These are phyloP conservation scores for Seira ritae DNA, from an alignment of 2,888 invertebrate genomes.

Conservation along the genomic window DNA sequence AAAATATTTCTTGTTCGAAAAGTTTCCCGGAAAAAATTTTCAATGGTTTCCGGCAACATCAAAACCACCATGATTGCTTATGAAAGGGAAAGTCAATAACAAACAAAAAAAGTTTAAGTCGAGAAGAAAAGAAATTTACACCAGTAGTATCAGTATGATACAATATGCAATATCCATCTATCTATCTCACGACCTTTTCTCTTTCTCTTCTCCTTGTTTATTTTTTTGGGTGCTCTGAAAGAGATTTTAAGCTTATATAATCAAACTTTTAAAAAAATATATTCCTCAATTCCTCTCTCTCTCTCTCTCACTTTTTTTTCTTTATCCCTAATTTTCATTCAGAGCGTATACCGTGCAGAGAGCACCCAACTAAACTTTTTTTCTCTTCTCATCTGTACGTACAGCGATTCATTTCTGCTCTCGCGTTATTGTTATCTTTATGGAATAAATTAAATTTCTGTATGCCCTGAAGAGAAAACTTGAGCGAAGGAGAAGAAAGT, in stretches of 20 bases:
- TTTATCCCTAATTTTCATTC: too few species aligned
- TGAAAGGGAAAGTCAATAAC: slow-evolving; percentile 1
- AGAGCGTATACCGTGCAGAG: too few species aligned
- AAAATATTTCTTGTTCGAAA: too few species aligned
- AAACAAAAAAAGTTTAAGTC: neutral
- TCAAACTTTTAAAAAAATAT: slow-evolving; percentile 3
- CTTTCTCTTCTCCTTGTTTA: neutral
- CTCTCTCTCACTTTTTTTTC: too few species aligned
- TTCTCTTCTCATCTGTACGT: neutral
- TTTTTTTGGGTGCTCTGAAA: neutral
- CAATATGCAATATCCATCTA: too few species aligned
- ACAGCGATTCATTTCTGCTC: neutral
- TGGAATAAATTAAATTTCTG: slow-evolving; percentile 74
- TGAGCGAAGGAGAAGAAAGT: slow-evolving; percentile 36
- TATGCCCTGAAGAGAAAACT: slow-evolving; percentile 72
- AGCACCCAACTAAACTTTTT: neutral
- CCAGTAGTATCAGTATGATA: neutral
- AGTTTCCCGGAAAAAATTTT: neutral
- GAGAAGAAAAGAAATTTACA: slow-evolving; percentile 5
- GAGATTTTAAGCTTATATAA: neutral
- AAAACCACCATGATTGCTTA: neutral
- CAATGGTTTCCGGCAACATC: slow-evolving; percentile 8
- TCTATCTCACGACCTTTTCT: neutral
- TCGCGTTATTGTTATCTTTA: slow-evolving; percentile 72
- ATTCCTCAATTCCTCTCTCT: too few species aligned